phyloP scores from a whole-genome alignment of 1,140 invertebrate species.

The Hylyphantes graminicola region DNA sequence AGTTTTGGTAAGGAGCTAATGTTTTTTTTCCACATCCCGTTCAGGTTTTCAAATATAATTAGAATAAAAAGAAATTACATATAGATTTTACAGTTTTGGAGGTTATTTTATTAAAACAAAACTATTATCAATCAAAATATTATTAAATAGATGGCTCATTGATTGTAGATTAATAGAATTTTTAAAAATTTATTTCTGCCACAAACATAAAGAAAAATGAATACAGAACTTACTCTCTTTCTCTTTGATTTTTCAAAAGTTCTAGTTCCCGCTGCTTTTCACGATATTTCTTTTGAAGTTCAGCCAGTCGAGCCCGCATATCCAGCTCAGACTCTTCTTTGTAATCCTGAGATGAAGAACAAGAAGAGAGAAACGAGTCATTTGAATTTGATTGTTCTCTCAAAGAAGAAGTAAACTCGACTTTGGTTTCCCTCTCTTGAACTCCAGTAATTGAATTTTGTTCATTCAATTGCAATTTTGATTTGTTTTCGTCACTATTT shows the following conservation, averaged over 20 bases:
- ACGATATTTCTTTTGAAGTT: conserved; percentile 82
- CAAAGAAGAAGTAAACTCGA: not conserved
- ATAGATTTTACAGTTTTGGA: too few relatives aligned
- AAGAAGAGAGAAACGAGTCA: conserved; percentile 39
- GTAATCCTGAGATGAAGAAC: conserved; percentile 49
- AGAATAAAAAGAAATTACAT: too few relatives aligned
- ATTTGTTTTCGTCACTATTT: conserved; percentile 66
- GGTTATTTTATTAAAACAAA: too few relatives aligned
- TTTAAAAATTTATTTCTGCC: not conserved
- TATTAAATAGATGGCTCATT: not conserved
- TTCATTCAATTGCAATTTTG: not conserved
- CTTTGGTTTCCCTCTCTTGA: conserved; percentile 29
- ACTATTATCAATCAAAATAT: too few relatives aligned
- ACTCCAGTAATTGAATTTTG: not conserved
- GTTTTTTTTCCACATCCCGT: too few relatives aligned
- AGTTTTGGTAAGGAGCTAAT: too few relatives aligned
- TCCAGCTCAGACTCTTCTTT: conserved; percentile 73
- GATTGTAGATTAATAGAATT: not conserved
- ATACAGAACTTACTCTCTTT: conserved; percentile 68
- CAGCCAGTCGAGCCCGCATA: conserved; percentile 81
- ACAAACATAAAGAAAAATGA: not conserved
- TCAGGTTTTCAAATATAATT: too few relatives aligned
- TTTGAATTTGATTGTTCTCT: conserved; percentile 42
- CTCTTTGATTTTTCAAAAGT: conserved; percentile 72
- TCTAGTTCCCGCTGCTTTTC: conserved; percentile 84